Conservation (phyloP, 2,113 vertebrate genomes). For the Aplodontia rufa region DNA sequence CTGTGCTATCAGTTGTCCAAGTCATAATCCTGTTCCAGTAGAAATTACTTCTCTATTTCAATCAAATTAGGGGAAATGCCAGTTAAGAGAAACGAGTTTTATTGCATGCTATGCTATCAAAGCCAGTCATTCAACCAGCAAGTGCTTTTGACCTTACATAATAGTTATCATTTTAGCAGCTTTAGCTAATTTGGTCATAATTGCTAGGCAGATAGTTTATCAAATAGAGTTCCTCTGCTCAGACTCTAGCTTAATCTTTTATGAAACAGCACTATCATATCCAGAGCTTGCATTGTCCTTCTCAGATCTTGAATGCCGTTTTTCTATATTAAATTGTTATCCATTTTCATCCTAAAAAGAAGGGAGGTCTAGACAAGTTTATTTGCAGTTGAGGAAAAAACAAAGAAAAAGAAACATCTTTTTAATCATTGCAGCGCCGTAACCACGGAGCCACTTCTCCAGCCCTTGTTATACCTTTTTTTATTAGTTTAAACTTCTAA, state of each 20-base stretch:
- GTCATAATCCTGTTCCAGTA: slow-evolving; percentile 14
- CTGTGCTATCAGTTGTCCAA: slow-evolving; percentile 16
- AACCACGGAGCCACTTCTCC: no score
- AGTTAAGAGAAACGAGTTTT: slow-evolving; percentile 54
- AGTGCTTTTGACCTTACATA: slow-evolving; percentile 50
- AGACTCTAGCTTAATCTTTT: not conserved
- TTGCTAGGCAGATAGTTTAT: slow-evolving; percentile 40
- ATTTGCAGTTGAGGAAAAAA: not conserved
- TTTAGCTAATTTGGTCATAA: slow-evolving; percentile 57
- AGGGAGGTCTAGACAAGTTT: not conserved
- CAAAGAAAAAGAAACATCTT: not conserved
- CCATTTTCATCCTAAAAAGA: not conserved
- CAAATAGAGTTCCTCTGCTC: slow-evolving; percentile 28
- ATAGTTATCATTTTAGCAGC: slow-evolving; percentile 56
- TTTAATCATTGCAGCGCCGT: not conserved
- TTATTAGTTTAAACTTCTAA: not conserved
- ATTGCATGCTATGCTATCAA: not conserved
- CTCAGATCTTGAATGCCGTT: not conserved
- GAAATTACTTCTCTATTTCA: slow-evolving; percentile 49
- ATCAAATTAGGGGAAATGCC: slow-evolving; percentile 63
- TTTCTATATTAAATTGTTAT: not conserved
- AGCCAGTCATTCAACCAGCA: slow-evolving; percentile 13
- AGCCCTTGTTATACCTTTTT: not conserved
- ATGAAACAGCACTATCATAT: not conserved
- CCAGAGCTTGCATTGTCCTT: not conserved